Conservation (phyloP, 2,113 vertebrate species). For the Crotalus viridis region DNA sequence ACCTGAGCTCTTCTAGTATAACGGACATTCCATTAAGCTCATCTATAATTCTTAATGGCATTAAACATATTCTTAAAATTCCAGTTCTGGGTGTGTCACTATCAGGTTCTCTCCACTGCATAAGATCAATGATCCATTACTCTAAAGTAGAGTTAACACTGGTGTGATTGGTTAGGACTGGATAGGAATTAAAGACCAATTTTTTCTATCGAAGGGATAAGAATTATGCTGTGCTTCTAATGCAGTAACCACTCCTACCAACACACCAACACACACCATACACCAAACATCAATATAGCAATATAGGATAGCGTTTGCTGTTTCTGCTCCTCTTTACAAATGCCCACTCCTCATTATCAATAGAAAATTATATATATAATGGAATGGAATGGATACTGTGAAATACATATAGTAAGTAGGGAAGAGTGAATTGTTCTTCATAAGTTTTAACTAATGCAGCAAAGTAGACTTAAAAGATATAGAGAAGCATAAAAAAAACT, state of each 20-base stretch:
- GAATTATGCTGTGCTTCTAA: not conserved
- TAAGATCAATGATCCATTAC: slow-evolving; percentile 25
- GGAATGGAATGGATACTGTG: not conserved
- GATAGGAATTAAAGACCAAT: not conserved
- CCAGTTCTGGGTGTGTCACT: slow-evolving; percentile 7
- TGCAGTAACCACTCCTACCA: not conserved
- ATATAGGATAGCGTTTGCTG: not conserved
- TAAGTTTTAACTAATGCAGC: not conserved
- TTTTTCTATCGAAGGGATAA: not conserved
- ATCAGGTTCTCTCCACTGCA: not conserved
- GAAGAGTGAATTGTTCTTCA: not conserved
- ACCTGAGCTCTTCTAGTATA: slow-evolving; percentile 1
- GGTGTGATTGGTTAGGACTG: not conserved
- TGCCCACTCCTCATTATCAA: not conserved
- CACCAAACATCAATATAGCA: not conserved
- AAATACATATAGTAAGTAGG: not conserved
- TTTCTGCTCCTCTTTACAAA: not conserved
- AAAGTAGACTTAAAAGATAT: not conserved
- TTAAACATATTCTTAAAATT: slow-evolving; percentile 3
- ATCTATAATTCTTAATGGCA: slow-evolving; percentile 7
- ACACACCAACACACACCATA: not conserved
- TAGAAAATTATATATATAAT: not conserved
- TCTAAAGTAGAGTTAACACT: not conserved
- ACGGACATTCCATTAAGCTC: slow-evolving; percentile 15
- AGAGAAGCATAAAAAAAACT: not conserved